Conservation (phyloP, 1,140 invertebrate genomes). For the Trigoniulus corallinus region DNA sequence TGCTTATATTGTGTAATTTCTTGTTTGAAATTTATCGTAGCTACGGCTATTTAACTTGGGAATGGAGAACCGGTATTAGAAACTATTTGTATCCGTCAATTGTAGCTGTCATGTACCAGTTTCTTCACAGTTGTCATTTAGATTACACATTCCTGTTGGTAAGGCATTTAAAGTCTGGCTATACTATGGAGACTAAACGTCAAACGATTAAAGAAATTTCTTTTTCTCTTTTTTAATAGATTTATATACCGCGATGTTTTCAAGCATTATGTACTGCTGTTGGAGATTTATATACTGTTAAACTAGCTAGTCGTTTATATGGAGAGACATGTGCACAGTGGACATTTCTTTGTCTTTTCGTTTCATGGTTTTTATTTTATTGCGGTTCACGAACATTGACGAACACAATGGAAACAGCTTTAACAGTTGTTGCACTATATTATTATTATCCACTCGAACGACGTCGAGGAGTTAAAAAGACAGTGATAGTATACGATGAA, state of each 20-base stretch:
- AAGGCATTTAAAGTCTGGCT: conserved; percentile 15
- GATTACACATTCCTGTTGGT: conserved; percentile 45
- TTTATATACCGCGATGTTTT: conserved; percentile 49
- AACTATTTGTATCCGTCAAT: conserved; percentile 64
- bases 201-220: conserved; percentile 3
- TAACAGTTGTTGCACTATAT: conserved; percentile 60
- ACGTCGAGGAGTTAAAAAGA: no score
- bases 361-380: conserved; percentile 79
- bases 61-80: conserved; percentile 62
- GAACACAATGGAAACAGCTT: conserved; percentile 62
- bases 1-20: no score
- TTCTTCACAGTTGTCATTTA: conserved; percentile 40
- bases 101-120: conserved; percentile 44
- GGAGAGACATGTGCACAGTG: conserved; percentile 22
- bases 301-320: conserved; percentile 22
- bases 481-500: no score
- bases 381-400: conserved; percentile 63
- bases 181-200: neutral
- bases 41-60: conserved; percentile 82
- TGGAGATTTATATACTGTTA: conserved; percentile 43
- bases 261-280: conserved; percentile 56
- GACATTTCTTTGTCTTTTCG: conserved; percentile 24
- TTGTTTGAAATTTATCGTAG: no score
- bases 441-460: no score
- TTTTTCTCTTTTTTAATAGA: conserved; percentile 28